phyloP scores from a whole-genome alignment of 2,797 vertebrate species.

The Melanotaenia pygmaea region DNA sequence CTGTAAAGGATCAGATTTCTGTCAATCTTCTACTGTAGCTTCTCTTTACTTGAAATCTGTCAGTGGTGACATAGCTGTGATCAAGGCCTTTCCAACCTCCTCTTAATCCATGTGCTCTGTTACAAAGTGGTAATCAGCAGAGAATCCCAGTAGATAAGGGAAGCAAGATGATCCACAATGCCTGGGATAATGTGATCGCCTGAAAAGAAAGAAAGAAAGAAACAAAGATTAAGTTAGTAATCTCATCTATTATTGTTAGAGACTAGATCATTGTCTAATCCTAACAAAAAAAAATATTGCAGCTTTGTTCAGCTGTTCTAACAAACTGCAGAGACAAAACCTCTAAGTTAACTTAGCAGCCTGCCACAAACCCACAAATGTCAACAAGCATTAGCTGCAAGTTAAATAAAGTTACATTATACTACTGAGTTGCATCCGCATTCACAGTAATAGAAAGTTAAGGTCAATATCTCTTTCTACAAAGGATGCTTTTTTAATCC shows the following conservation, averaged over 20 bases:
- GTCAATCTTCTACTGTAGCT: slow-evolving; percentile 32
- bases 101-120: slow-evolving; percentile 65
- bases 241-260: neutral
- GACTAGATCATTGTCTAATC: neutral
- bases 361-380: neutral
- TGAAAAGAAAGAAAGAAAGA: slow-evolving; percentile 57
- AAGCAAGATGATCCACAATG: slow-evolving; percentile 41
- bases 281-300: neutral
- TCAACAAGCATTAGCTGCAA: slow-evolving; percentile 6
- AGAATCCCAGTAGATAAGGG: slow-evolving; percentile 32
- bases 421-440: slow-evolving; percentile 4
- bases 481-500: neutral
- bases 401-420: neutral
- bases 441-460: neutral
- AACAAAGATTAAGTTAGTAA: slow-evolving; percentile 8
- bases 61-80: slow-evolving; percentile 43
- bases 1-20: slow-evolving; percentile 5
- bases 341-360: no score
- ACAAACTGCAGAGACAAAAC: no score
- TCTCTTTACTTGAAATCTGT: slow-evolving; percentile 32
- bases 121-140: slow-evolving; percentile 48
- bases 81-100: slow-evolving; percentile 41
- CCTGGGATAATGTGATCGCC: slow-evolving; percentile 56
- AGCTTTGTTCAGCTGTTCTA: neutral
- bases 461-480: no score